Conservation (phyloP, 2,888 invertebrate species). For the Nesidiocoris tenuis region DNA sequence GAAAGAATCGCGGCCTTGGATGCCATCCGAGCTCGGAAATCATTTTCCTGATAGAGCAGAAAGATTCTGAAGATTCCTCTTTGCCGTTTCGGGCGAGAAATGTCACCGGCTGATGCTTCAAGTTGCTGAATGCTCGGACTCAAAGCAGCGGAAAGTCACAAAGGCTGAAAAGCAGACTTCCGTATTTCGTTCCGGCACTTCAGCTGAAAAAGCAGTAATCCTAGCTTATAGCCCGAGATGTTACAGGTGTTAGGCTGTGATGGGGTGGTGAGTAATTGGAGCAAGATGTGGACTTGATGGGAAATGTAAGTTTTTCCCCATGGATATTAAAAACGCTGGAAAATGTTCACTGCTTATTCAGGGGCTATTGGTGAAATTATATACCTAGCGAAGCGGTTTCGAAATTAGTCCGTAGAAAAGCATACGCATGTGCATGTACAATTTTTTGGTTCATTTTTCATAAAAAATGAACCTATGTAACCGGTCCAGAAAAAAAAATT, state of each 20-base stretch:
- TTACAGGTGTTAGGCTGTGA: neutral
- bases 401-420: too few species aligned
- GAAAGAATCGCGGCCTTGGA: slow-evolving; percentile 20
- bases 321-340: too few species aligned
- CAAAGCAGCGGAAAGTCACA: slow-evolving; percentile 10
- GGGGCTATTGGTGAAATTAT: too few species aligned
- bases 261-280: too few species aligned
- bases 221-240: slow-evolving; percentile 12
- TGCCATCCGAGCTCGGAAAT: neutral
- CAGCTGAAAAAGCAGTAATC: slow-evolving; percentile 4
- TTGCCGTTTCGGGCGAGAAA: neutral
- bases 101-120: neutral
- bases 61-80: neutral
- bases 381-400: too few species aligned
- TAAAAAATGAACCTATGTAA: too few species aligned
- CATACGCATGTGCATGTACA: too few species aligned
- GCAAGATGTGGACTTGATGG: too few species aligned
- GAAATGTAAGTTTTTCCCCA: too few species aligned
- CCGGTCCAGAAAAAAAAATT: too few species aligned
- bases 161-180: slow-evolving; percentile 5
- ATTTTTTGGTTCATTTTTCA: too few species aligned
- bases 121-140: neutral
- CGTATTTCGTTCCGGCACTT: neutral
- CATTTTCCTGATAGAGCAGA: neutral
- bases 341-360: too few species aligned